phyloP scores from a whole-genome alignment of 2,113 vertebrate genomes.

The Edolisoma coerulescens region DNA sequence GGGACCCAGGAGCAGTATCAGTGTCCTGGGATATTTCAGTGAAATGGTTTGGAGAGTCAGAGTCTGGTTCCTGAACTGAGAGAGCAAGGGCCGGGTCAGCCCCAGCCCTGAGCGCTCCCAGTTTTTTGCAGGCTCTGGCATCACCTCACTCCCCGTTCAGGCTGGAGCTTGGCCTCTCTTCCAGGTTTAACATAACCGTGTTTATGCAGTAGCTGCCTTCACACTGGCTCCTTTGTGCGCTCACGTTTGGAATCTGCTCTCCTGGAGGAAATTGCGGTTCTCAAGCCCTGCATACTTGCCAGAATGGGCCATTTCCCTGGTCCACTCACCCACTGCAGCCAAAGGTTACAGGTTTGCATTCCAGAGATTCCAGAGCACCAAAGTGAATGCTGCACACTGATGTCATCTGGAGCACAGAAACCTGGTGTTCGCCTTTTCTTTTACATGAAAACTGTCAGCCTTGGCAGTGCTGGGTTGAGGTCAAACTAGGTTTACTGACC shows the following conservation, averaged over 20 bases:
- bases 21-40: too few relatives aligned
- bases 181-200: background rate
- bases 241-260: background rate
- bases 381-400: background rate
- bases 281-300: background rate
- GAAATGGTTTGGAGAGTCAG: background rate
- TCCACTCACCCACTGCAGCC: background rate
- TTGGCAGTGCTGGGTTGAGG: background rate
- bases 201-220: background rate
- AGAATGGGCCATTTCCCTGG: background rate
- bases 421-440: background rate
- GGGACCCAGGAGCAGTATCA: background rate
- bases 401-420: background rate
- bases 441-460: background rate
- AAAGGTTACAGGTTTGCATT: slow-evolving; percentile 50
- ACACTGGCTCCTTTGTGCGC: background rate
- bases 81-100: background rate
- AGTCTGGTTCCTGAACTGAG: fast-evolving
- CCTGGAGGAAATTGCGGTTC: background rate
- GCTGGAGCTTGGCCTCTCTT: background rate
- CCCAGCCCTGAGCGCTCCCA: background rate
- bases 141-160: background rate
- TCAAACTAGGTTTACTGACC: background rate
- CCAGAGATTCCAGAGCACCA: background rate
- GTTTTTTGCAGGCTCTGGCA: background rate